These are phyloP conservation scores for Brachyptera risi DNA, from an alignment of 2,888 invertebrate species.

Conservation along the genomic window DNA sequence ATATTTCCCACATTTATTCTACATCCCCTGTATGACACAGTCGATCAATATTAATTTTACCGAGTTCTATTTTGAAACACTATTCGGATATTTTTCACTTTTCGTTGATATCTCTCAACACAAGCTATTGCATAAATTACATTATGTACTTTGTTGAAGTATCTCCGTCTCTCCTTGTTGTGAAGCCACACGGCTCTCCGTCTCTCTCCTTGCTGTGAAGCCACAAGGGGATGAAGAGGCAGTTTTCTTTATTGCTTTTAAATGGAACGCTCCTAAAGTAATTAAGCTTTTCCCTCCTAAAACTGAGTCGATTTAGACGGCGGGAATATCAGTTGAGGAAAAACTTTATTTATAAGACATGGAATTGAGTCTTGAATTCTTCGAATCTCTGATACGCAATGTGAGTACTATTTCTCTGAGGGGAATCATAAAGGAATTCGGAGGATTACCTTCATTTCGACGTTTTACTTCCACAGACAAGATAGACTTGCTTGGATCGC, in stretches of 20 bases:
- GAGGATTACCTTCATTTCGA: too few relatives aligned
- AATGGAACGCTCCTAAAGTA: constrained; percentile 30
- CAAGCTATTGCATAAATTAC: constrained; percentile 1
- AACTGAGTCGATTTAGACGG: constrained; percentile 11
- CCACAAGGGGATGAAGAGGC: constrained; percentile 14
- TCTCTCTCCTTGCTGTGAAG: background rate
- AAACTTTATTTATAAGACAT: background rate
- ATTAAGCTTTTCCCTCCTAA: constrained; percentile 25
- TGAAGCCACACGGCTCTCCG: constrained; percentile 5
- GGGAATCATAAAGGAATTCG: constrained; percentile 1
- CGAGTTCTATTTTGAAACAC: too few relatives aligned
- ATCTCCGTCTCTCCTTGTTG: background rate
- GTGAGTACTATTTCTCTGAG: background rate
- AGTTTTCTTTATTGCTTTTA: constrained; percentile 32
- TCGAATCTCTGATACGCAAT: background rate
- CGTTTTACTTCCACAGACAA: background rate
- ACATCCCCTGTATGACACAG: background rate
- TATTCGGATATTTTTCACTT: background rate
- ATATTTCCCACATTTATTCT: constrained; percentile 5
- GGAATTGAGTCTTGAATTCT: constrained; percentile 15
- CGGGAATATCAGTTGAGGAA: background rate
- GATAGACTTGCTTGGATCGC: background rate
- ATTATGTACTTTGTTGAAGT: background rate
- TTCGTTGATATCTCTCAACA: constrained; percentile 6
- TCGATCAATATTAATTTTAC: background rate